A percentile compares a stretch with the other conserved stretches of the same genome.
Evolutionary conservation across 1,140 invertebrate species (phyloP).

Genomic region (Neodiprion fabricii): DNA sequence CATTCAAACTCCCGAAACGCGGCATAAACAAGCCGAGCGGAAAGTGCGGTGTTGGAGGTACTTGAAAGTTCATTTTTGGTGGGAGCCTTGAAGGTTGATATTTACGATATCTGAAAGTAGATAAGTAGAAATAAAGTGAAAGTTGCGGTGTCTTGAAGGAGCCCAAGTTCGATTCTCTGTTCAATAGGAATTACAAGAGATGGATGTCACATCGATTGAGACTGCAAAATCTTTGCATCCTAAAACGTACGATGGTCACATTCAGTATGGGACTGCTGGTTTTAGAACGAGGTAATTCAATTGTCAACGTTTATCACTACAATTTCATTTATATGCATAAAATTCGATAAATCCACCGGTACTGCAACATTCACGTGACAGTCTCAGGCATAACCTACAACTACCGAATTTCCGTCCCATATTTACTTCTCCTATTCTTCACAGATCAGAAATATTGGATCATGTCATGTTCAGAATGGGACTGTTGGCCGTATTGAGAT

Average conservation of each 20-base stretch:
- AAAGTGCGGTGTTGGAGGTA: too few species aligned
- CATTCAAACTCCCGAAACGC: too few species aligned
- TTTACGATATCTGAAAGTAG: background rate
- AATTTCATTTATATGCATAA: background rate
- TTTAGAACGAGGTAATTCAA: conserved; percentile 69
- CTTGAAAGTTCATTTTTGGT: too few species aligned
- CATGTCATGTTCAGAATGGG: conserved; percentile 95
- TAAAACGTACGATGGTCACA: conserved; percentile 42
- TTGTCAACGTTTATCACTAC: background rate
- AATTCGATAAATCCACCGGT: background rate
- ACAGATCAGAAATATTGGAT: conserved; percentile 80
- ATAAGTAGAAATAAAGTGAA: background rate
- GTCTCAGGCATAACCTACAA: conserved; percentile 14
- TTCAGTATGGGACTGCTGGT: conserved; percentile 76
- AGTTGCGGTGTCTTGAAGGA: conserved; percentile 24
- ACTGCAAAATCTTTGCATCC: conserved; percentile 33
- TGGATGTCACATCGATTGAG: conserved; percentile 26
- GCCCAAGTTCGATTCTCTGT: background rate
- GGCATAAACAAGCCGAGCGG: too few species aligned
- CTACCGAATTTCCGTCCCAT: conserved; percentile 20
- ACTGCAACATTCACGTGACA: background rate
- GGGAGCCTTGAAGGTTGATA: too few species aligned
- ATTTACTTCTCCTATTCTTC: conserved; percentile 48
- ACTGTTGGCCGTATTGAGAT: conserved; percentile 86
- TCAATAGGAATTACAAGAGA: background rate